These are phyloP conservation scores for Bucco capensis DNA, from an alignment of 2,113 vertebrate species.

Conservation along the genomic window DNA sequence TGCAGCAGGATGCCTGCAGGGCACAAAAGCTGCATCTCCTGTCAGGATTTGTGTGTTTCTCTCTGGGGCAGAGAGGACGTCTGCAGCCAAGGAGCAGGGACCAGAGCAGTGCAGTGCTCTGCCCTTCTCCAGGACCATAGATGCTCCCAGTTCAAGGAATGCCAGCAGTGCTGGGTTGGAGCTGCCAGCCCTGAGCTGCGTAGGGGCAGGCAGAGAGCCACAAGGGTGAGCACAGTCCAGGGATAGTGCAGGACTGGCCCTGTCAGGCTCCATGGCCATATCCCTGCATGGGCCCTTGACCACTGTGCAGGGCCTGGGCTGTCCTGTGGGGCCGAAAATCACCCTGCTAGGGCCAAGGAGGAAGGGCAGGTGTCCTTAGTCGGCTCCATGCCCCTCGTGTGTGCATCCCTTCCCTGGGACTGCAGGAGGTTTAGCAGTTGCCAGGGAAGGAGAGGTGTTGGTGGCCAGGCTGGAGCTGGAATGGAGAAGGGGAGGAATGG, in stretches of 20 bases:
- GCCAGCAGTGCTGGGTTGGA: not conserved
- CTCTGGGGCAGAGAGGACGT: not conserved
- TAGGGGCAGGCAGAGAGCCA: not conserved
- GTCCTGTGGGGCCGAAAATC: not conserved
- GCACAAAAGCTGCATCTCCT: not conserved
- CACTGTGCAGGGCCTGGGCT: not conserved
- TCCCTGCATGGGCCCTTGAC: not conserved
- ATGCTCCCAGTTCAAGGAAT: not conserved
- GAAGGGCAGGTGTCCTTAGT: not conserved
- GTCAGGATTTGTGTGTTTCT: fast-evolving
- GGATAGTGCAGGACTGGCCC: not conserved
- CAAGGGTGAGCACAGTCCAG: fast-evolving
- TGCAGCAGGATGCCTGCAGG: not conserved
- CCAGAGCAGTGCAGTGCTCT: fast-evolving
- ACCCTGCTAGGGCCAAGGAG: not conserved
- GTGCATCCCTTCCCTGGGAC: not conserved
- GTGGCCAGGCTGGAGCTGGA: not conserved
- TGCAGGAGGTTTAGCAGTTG: not conserved
- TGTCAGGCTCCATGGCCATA: not conserved
- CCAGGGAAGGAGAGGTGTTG: fast-evolving
- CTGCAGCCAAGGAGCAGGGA: fast-evolving
- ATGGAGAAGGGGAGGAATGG: not conserved
- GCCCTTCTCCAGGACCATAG: not conserved
- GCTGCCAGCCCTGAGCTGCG: fast-evolving
- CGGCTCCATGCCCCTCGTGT: not conserved